Conservation (phyloP, 2,113 vertebrate species). For the Myocastor coypus region DNA sequence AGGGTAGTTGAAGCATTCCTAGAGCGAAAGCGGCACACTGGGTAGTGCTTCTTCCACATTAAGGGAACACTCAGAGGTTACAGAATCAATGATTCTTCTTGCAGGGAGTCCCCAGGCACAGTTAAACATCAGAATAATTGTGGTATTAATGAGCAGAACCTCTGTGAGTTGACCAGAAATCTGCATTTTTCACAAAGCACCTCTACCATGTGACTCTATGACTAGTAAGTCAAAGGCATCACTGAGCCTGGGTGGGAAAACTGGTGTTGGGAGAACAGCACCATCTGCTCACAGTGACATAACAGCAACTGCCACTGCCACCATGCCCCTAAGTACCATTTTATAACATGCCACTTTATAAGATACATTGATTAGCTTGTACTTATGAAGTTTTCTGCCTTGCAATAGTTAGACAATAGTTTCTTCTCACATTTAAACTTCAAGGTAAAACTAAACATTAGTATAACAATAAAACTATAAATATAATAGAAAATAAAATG, state of each 20-base stretch:
- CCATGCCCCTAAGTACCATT: background rate
- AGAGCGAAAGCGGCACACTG: background rate
- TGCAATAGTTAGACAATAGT: background rate
- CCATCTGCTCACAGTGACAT: too few relatives aligned
- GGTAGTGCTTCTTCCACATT: background rate
- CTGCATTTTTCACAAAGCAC: background rate
- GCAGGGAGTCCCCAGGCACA: background rate
- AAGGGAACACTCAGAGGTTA: background rate
- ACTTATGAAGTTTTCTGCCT: background rate
- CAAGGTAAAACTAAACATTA: background rate
- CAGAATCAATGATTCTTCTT: background rate
- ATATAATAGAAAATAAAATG: background rate
- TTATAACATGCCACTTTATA: background rate
- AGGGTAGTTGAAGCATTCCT: background rate
- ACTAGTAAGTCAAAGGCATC: too few relatives aligned
- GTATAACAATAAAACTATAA: constrained; percentile 17
- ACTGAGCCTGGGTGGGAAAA: background rate
- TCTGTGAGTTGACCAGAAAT: background rate
- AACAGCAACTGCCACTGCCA: background rate
- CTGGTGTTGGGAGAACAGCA: background rate
- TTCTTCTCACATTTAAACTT: constrained; percentile 25
- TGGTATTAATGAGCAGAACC: background rate
- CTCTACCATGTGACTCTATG: rapidly evolving
- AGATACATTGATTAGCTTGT: background rate
- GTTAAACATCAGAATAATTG: background rate